Percentiles rank a stretch among this genome's conserved stretches.
Conservation (phyloP, 2,888 invertebrate species). For the Andrena marginata region DNA sequence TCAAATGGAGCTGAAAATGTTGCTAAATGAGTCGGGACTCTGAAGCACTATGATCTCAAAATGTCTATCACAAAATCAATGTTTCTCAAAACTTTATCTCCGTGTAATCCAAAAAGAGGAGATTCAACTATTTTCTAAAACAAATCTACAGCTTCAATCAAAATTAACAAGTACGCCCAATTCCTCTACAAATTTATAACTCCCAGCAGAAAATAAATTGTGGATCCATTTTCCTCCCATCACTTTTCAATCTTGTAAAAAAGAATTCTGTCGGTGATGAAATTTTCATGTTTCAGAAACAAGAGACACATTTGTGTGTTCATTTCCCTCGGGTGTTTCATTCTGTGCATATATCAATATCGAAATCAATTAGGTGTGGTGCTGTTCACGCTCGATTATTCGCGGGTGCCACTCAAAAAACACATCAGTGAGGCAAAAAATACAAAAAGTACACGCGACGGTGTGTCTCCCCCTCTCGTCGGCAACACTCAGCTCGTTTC, state of each 20-base stretch:
- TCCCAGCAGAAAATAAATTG: too few species aligned
- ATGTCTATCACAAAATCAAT: background rate
- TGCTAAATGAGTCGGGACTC: background rate
- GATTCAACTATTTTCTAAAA: background rate
- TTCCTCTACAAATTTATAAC: too few species aligned
- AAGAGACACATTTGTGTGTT: background rate
- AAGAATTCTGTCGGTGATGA: background rate
- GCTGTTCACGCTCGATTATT: conserved; percentile 75
- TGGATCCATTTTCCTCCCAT: too few species aligned
- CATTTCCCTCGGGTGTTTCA: background rate
- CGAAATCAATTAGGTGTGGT: conserved; percentile 79
- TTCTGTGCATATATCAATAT: conserved; percentile 35
- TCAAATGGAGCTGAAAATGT: background rate
- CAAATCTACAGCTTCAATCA: too few species aligned
- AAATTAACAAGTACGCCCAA: too few species aligned
- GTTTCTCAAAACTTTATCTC: background rate
- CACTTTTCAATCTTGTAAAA: background rate
- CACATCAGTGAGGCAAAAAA: conserved; percentile 82
- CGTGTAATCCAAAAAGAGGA: too few species aligned
- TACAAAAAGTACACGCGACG: conserved; percentile 77
- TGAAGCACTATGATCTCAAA: too few species aligned
- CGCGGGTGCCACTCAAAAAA: conserved; percentile 84
- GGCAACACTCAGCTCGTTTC: conserved; percentile 52
- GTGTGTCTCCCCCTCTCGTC: conserved; percentile 69
- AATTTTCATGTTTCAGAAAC: background rate